Percentiles rank a stretch among this genome's conserved stretches.
Conservation (phyloP, 2,888 invertebrate genomes). For the Ptychoptera contaminata region DNA sequence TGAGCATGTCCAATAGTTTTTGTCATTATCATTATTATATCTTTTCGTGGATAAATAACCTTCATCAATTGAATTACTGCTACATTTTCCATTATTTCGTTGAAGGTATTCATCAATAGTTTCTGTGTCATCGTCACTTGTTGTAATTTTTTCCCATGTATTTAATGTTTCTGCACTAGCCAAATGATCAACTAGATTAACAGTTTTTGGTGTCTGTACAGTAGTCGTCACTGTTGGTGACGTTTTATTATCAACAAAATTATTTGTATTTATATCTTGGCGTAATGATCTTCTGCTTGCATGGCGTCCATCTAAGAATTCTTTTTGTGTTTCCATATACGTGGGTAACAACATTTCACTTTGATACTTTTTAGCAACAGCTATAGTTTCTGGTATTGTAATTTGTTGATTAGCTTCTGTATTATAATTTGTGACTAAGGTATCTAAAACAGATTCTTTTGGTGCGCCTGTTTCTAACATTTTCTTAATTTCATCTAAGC, state of each 20-base stretch:
- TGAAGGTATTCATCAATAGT: too few relatives aligned
- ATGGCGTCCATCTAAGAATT: slow-evolving; percentile 10
- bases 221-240: slow-evolving; percentile 20
- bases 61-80: slow-evolving; percentile 15
- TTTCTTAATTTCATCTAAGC: slow-evolving; percentile 38
- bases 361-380: slow-evolving; percentile 22
- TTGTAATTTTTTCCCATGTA: slow-evolving; percentile 23
- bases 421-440: slow-evolving; percentile 29
- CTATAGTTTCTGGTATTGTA: slow-evolving; percentile 21
- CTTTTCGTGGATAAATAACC: slow-evolving; percentile 18
- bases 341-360: slow-evolving; percentile 29
- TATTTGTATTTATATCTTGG: slow-evolving; percentile 19
- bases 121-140: neutral
- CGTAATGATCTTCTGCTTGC: slow-evolving; percentile 26
- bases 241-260: slow-evolving; percentile 23
- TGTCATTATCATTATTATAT: too few relatives aligned
- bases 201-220: neutral
- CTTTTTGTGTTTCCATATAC: slow-evolving; percentile 11
- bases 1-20: too few relatives aligned
- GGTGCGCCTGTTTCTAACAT: slow-evolving; percentile 50
- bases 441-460: slow-evolving; percentile 28
- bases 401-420: slow-evolving; percentile 32
- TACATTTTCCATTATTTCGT: neutral
- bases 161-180: slow-evolving; percentile 29
- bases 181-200: slow-evolving; percentile 14